Evolutionary conservation across 2,888 invertebrate genomes (phyloP).

Genomic region (Cerceris ruficornis): DNA sequence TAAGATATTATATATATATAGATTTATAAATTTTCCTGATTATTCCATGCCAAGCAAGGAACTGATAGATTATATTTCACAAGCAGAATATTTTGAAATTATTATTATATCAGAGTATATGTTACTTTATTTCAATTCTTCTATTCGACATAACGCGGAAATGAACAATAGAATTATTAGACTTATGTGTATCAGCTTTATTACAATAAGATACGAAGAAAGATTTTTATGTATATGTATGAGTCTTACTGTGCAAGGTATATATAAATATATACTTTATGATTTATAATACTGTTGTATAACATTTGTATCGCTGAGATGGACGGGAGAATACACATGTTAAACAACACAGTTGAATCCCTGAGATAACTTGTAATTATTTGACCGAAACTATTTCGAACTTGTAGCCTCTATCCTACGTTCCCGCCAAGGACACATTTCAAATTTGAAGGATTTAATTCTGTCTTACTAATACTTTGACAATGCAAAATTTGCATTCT

Average conservation of each 20-base stretch:
- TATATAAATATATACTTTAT: not conserved
- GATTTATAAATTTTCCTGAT: slow-evolving; percentile 33
- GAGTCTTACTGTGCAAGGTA: slow-evolving; percentile 5
- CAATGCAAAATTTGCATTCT: not conserved
- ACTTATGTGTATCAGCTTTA: slow-evolving; percentile 8
- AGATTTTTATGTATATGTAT: slow-evolving; percentile 8
- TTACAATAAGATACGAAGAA: slow-evolving; percentile 5
- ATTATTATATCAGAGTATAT: slow-evolving; percentile 18
- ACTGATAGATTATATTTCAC: slow-evolving; percentile 65
- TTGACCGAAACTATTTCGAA: no score
- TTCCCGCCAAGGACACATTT: not conserved
- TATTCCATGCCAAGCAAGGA: slow-evolving; percentile 68
- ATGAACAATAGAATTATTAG: slow-evolving; percentile 6
- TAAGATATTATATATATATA: slow-evolving; percentile 50
- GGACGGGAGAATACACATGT: slow-evolving; percentile 24
- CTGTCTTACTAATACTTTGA: not conserved
- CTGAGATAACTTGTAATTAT: no score
- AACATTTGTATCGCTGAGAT: not conserved
- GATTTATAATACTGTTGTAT: no score
- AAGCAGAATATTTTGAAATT: slow-evolving; percentile 12
- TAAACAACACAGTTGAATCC: not conserved
- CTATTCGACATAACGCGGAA: slow-evolving; percentile 4
- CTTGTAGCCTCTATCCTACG: no score
- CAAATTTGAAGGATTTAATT: not conserved
- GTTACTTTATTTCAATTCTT: slow-evolving; percentile 5